A percentile compares a stretch with the other conserved stretches of the same genome.
Conservation (phyloP, 2,797 vertebrate genomes). For the Choloepus didactylus region DNA sequence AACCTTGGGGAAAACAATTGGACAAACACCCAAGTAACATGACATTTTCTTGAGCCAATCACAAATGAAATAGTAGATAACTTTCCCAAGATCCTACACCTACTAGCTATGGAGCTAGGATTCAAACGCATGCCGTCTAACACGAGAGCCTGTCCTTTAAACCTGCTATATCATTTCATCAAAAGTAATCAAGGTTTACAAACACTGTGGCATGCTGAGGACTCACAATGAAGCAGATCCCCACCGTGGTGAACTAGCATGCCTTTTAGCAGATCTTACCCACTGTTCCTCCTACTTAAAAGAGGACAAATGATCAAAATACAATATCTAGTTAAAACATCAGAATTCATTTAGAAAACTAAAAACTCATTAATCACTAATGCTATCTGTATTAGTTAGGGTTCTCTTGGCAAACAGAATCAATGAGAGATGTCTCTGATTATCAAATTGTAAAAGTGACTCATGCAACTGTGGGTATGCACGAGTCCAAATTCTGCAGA, state of each 20-base stretch:
- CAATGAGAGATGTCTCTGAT: no score
- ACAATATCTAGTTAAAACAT: background rate
- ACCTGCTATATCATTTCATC: background rate
- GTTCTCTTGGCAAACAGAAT: no score
- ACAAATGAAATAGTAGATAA: background rate
- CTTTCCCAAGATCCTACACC: background rate
- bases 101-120: background rate
- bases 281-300: background rate
- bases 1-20: background rate
- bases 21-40: background rate
- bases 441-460: no score
- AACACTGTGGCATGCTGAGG: background rate
- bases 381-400: no score
- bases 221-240: background rate
- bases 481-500: no score
- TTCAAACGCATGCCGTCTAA: background rate
- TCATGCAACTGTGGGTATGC: no score
- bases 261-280: background rate
- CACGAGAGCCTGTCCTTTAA: background rate
- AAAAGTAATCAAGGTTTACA: background rate
- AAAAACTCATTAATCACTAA: background rate
- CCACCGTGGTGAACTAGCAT: background rate
- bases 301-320: slow-evolving; percentile 4
- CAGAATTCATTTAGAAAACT: background rate
- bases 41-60: background rate